Conservation (phyloP, 2,797 vertebrate genomes). For the Lutjanus campechanus region DNA sequence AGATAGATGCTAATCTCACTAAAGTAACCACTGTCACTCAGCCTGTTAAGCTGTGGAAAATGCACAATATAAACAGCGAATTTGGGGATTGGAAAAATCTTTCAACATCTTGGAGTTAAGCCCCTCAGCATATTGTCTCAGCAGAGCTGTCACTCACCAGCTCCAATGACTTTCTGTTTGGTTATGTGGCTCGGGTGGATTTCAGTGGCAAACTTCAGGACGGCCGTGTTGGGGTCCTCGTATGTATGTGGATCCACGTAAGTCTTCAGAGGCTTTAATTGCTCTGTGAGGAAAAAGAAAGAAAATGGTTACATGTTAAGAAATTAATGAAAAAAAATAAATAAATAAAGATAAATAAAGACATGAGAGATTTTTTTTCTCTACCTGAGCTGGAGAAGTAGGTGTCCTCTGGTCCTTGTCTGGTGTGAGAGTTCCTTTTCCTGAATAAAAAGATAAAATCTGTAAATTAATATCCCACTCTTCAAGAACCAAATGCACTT, state of each 20-base stretch:
- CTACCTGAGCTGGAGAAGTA: conserved; percentile 96
- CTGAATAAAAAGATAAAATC: conserved; percentile 76
- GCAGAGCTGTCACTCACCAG: conserved; percentile 86
- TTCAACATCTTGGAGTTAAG: conserved; percentile 66
- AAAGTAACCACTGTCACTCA: conserved; percentile 77
- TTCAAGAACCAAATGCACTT: conserved; percentile 16
- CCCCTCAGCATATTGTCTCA: conserved; percentile 60
- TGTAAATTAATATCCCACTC: conserved; percentile 46
- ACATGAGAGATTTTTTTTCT: conserved; percentile 32
- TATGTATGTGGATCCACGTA: conserved; percentile 98
- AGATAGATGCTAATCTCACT: conserved; percentile 70
- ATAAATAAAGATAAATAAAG: neutral
- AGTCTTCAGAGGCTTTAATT: conserved; percentile 97
- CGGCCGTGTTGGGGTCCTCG: conserved; percentile 96
- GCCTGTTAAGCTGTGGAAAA: conserved; percentile 63
- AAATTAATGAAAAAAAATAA: neutral
- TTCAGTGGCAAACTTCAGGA: conserved; percentile 97
- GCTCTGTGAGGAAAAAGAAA: conserved; percentile 84
- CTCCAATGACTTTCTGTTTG: conserved; percentile 97
- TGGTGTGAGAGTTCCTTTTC: conserved; percentile 85
- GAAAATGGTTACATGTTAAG: conserved; percentile 22
- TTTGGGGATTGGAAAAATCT: conserved; percentile 67
- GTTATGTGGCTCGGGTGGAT: conserved; percentile 93
- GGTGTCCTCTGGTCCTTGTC: conserved; percentile 92
- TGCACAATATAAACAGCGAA: conserved; percentile 71